A percentile compares a stretch with the other conserved stretches of the same genome.
Conservation (phyloP, 1,140 invertebrate species). For the Drosophila punjabiensis region DNA sequence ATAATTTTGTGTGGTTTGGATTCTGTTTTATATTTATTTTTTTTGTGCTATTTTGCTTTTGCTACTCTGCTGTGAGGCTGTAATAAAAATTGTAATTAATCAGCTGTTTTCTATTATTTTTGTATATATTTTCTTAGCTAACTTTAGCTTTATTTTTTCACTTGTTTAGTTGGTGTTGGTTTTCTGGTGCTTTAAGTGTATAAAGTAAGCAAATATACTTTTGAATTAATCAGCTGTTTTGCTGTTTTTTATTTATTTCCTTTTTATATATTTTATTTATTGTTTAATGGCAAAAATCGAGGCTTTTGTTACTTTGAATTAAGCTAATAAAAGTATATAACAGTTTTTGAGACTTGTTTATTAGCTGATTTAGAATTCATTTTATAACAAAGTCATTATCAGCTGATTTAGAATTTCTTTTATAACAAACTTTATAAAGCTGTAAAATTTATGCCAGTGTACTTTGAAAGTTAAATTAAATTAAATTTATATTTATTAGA, state of each 20-base stretch:
- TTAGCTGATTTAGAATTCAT: not conserved
- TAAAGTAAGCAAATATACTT: not conserved
- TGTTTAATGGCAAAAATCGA: not conserved
- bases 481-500: not conserved
- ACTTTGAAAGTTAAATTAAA: too few species aligned
- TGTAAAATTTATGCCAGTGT: too few species aligned
- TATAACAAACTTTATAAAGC: too few species aligned
- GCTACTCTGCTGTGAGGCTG: not conserved
- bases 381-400: too few species aligned
- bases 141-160: not conserved
- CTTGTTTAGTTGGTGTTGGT: not conserved
- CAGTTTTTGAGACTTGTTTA: not conserved
- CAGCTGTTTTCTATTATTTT: slow-evolving; percentile 1
- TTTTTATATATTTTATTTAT: not conserved
- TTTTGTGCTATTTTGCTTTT: slow-evolving; percentile 8
- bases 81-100: slow-evolving; percentile 13
- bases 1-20: slow-evolving; percentile 41
- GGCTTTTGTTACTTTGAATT: too few species aligned
- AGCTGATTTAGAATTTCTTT: too few species aligned
- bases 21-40: slow-evolving; percentile 6
- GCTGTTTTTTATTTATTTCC: not conserved
- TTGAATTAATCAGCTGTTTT: not conserved
- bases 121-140: not conserved
- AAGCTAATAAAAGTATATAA: not conserved
- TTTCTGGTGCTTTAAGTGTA: not conserved